Conservation (phyloP, 2,113 vertebrate genomes). For the Pangasianodon gigas region DNA sequence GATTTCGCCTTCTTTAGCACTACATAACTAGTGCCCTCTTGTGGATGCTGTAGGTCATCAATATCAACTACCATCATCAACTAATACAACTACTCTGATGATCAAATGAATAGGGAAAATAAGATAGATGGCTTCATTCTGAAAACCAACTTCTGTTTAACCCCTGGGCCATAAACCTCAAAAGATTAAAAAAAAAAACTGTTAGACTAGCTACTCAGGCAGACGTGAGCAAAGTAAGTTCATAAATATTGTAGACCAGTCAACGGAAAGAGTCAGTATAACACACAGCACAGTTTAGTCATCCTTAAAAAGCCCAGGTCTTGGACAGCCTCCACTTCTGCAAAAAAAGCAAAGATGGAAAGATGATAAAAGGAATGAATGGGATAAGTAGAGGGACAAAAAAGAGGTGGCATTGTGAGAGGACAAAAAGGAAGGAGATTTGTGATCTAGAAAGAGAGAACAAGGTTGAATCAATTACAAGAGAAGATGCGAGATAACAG, state of each 20-base stretch:
- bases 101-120: not conserved
- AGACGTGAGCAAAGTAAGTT: slow-evolving; percentile 43
- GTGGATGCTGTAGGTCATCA: slow-evolving; percentile 35
- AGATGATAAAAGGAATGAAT: slow-evolving; percentile 8
- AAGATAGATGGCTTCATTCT: slow-evolving; percentile 23
- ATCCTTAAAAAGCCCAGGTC: slow-evolving; percentile 15
- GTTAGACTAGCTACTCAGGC: slow-evolving; percentile 23
- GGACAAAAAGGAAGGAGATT: not conserved
- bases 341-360: not conserved
- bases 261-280: slow-evolving; percentile 28
- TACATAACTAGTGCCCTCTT: slow-evolving; percentile 53
- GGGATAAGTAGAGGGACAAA: slow-evolving; percentile 30
- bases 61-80: slow-evolving; percentile 7
- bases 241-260: slow-evolving; percentile 48
- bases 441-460: slow-evolving; percentile 26
- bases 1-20: not conserved
- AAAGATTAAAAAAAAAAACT: slow-evolving; percentile 13
- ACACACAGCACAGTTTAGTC: slow-evolving; percentile 24
- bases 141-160: slow-evolving; percentile 38
- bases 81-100: not conserved
- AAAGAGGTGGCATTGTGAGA: not conserved
- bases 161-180: slow-evolving; percentile 2
- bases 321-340: not conserved
- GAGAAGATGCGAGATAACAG: slow-evolving; percentile 5
- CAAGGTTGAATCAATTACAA: slow-evolving; percentile 1